Percentiles rank a stretch among this genome's conserved stretches.
phyloP scores from a whole-genome alignment of 2,888 invertebrate genomes.

The Caenorhabditis panamensis region DNA sequence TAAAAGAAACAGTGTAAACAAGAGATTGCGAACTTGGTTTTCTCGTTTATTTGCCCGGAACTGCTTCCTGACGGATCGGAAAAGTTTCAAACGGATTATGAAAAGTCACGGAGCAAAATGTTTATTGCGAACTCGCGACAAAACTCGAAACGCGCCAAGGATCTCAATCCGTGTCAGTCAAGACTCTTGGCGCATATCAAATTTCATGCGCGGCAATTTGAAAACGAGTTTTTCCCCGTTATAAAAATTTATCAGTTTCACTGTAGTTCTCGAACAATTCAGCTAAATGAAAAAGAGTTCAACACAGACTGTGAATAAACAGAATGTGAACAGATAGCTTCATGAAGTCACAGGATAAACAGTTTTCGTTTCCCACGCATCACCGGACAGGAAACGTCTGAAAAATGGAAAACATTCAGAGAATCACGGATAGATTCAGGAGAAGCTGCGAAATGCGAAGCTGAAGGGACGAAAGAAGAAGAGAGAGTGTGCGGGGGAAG shows the following conservation, averaged over 20 bases:
- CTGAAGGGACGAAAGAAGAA: conserved; percentile 15
- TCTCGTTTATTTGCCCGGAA: neutral
- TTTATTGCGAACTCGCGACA: too few species aligned
- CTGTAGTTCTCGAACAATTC: too few species aligned
- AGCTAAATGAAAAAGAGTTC: too few species aligned
- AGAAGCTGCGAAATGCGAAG: neutral
- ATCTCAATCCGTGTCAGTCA: neutral
- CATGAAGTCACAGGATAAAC: neutral
- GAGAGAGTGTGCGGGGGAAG: neutral
- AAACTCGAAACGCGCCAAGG: neutral
- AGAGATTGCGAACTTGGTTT: conserved; percentile 14
- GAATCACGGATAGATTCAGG: neutral
- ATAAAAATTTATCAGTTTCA: too few species aligned
- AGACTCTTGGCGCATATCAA: neutral
- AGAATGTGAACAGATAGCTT: neutral
- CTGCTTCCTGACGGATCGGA: neutral
- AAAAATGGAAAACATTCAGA: conserved; percentile 1
- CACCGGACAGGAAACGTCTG: neutral
- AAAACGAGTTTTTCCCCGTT: neutral
- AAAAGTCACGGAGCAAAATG: neutral
- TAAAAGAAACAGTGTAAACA: conserved; percentile 35
- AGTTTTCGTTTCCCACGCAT: neutral
- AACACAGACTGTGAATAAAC: too few species aligned
- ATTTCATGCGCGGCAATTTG: neutral
- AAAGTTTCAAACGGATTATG: neutral